phyloP scores from a whole-genome alignment of 92 coral and sea anemone genomes.

The Metridium senile region DNA sequence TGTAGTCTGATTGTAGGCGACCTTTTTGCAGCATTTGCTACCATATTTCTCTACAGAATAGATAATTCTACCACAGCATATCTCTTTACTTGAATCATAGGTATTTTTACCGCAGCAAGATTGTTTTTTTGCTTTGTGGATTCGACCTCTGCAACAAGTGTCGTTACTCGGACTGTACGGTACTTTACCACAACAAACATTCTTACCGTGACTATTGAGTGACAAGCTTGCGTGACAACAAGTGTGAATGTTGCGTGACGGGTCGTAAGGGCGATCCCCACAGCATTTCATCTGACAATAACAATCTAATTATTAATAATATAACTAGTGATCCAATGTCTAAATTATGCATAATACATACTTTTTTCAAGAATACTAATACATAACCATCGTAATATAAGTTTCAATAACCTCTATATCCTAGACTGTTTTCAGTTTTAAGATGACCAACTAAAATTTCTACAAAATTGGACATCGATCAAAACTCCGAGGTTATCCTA shows the following conservation, averaged over 20 bases:
- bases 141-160: conserved; percentile 32
- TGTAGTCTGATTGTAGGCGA: conserved; percentile 16
- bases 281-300: conserved; percentile 29
- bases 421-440: too few relatives aligned
- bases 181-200: conserved; percentile 25
- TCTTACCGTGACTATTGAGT: neutral
- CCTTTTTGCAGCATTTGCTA: conserved; percentile 18
- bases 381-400: too few relatives aligned
- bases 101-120: conserved; percentile 31
- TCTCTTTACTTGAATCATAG: conserved; percentile 9
- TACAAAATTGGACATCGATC: too few relatives aligned
- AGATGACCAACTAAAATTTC: too few relatives aligned
- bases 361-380: too few relatives aligned
- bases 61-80: conserved; percentile 23
- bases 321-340: too few relatives aligned
- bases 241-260: conserved; percentile 28
- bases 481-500: too few relatives aligned
- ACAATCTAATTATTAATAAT: neutral
- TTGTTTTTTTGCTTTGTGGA: conserved; percentile 5
- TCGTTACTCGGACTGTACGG: conserved; percentile 12
- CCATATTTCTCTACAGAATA: conserved; percentile 20
- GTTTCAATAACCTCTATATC: too few relatives aligned
- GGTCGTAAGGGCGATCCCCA: conserved; percentile 34
- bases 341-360: too few relatives aligned
- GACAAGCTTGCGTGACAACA: conserved; percentile 43